Base-by-base conservation (phyloP, 92 coral and sea anemone genomes). In the Pocillopora meandrina region DNA sequence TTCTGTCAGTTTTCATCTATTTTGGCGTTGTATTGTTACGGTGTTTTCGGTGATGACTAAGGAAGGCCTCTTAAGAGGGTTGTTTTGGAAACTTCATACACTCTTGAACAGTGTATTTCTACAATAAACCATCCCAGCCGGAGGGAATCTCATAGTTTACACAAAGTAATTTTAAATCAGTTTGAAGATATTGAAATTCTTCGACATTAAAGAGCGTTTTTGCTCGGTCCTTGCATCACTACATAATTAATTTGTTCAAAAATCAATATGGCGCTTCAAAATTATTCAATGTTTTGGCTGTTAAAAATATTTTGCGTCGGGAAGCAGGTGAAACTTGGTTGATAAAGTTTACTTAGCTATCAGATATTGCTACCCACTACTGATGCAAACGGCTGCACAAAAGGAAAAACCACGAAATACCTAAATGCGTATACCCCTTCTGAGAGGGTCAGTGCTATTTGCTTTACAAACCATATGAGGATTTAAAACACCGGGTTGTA, bases 31-130 rank as follows among this genome's bases (percentile, higher is more conserved):
- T 77, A 18, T 56, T 71, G 65, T 34, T 59, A 58, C 26, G 60
- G 34, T 68, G 75, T 69, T 69, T 20, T 68, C 61, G 9, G 7
- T 9, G 77, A 70, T 35, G 17, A 35, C 35, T 59, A 18, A 36
- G 65, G 12, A 56, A 60, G 63, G 61, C 71, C 0, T 17, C 19
- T 81, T 56, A 81, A 81, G 77, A 15, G 68, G 69, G 14, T 80
- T 80, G 84, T 68, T 81, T 78, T 71, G 57, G 31, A 66, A 65
- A 70, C 31, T 13, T 42, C 20, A 65, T 70, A 42, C 77, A 26
- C 77, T 71, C 77, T 78, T 70, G 36, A 60, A 71, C 42, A 35
- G 34, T 60, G 77, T 59, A 71, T 59, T 65, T 58, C 78, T 34
- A n/a, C 56, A 81, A 35, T 60, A 35, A 71, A 59, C 77, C n/a